These are phyloP conservation scores for Eupithecia tripunctaria DNA, from an alignment of 2,888 invertebrate species.

Conservation along the genomic window DNA sequence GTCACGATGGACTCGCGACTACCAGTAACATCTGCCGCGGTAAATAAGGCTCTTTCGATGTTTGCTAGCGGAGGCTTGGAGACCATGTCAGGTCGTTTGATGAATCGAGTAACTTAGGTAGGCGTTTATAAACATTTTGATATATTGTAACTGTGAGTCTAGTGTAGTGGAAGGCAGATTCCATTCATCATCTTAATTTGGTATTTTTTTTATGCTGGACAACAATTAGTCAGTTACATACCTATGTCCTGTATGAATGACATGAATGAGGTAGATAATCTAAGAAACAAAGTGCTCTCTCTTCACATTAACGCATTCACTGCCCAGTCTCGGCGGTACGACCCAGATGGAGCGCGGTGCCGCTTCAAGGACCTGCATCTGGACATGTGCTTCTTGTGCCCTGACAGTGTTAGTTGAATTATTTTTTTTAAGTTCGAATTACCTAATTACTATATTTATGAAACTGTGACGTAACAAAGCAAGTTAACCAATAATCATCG, in stretches of 20 bases:
- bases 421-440: too few relatives aligned
- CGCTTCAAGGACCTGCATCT: neutral
- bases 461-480: neutral
- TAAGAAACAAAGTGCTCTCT: neutral
- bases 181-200: neutral
- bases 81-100: slow-evolving; percentile 25
- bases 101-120: slow-evolving; percentile 13
- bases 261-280: neutral
- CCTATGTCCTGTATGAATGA: neutral
- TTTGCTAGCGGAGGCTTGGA: slow-evolving; percentile 33
- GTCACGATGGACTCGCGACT: slow-evolving; percentile 42
- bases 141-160: neutral
- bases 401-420: neutral
- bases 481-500: neutral
- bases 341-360: neutral
- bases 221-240: neutral
- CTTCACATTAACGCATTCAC: neutral
- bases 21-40: slow-evolving; percentile 29
- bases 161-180: neutral
- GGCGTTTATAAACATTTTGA: neutral
- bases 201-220: neutral
- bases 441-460: too few relatives aligned
- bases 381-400: neutral
- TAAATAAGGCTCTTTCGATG: slow-evolving; percentile 29
- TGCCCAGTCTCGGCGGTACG: neutral